Evolutionary conservation across 2,113 vertebrate genomes (phyloP).

Genomic region (Lophochroa leadbeateri): DNA sequence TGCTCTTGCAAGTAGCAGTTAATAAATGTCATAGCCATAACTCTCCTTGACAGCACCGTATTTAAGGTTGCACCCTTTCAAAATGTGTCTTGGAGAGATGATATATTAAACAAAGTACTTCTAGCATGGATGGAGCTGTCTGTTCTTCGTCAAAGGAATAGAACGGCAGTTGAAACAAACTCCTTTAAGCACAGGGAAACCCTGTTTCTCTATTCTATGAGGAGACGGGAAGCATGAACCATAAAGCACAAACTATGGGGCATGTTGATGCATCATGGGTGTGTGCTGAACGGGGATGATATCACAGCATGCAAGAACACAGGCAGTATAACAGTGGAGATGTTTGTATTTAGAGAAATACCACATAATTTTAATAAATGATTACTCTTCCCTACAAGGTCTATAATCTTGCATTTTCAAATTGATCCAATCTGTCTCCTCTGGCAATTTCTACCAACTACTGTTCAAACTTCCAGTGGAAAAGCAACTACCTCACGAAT

Average conservation of each 20-base stretch:
- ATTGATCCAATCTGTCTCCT: not conserved
- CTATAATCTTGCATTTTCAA: not conserved
- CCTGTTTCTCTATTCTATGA: not conserved
- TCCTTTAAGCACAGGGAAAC: not conserved
- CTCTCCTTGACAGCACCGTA: not conserved
- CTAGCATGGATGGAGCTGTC: not conserved
- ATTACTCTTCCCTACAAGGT: not conserved
- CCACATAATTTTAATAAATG: not conserved
- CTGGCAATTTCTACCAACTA: not conserved
- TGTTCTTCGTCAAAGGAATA: not conserved
- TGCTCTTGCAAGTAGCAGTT: not conserved
- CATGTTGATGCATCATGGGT: not conserved
- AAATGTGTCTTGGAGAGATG: not conserved
- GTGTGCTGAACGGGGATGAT: not conserved
- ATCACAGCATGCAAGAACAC: not conserved
- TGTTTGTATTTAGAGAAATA: not conserved
- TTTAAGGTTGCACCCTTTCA: slow-evolving; percentile 42
- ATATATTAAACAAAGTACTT: slow-evolving; percentile 24
- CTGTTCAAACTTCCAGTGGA: not conserved
- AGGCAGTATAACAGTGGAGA: not conserved
- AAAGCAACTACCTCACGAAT: not conserved
- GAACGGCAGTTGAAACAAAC: not conserved
- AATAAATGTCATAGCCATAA: slow-evolving; percentile 23
- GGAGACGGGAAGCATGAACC: not conserved
- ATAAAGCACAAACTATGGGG: not conserved